Conservation (phyloP, 2,888 invertebrate genomes). For the Formica aserva region DNA sequence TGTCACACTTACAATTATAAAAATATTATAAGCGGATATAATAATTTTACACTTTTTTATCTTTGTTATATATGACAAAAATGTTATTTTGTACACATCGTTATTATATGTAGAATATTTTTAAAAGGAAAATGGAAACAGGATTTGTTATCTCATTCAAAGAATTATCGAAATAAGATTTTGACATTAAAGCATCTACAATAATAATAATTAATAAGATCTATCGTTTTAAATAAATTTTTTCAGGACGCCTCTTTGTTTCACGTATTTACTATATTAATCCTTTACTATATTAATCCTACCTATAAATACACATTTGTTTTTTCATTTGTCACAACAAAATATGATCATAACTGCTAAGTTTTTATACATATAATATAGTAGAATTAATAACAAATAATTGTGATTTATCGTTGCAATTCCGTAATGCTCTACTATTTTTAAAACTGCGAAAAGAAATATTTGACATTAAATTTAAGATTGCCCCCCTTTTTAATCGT, state of each 20-base stretch:
- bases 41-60: conserved; percentile 9
- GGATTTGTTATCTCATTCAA: neutral
- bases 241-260: neutral
- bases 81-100: neutral
- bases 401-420: neutral
- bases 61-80: neutral
- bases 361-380: neutral
- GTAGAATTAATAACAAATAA: neutral
- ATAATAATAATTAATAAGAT: neutral
- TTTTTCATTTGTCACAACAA: neutral
- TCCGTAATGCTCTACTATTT: neutral
- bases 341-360: neutral
- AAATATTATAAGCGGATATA: neutral
- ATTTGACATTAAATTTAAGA: neutral
- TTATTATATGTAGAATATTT: neutral
- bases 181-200: neutral
- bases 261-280: neutral
- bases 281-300: neutral
- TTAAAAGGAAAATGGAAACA: neutral
- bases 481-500: conserved; percentile 35
- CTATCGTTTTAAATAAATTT: conserved; percentile 9
- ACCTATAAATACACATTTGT: neutral
- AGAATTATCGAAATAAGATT: neutral
- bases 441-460: conserved; percentile 7
- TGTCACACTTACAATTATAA: neutral